These are phyloP conservation scores for Drosophila quadrilineata DNA, from an alignment of 1,140 invertebrate genomes.

Conservation along the genomic window DNA sequence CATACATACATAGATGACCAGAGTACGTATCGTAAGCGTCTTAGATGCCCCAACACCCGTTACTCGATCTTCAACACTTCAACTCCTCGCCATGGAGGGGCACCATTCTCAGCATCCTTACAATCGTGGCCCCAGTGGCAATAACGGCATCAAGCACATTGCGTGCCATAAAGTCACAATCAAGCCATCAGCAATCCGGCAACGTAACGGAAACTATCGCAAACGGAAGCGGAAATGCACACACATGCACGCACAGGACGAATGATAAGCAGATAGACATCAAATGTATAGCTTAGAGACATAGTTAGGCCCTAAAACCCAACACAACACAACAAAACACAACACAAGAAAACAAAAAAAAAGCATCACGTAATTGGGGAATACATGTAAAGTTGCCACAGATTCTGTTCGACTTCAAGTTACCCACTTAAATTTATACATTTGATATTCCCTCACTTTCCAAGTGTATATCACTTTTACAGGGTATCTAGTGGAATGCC, in stretches of 20 bases:
- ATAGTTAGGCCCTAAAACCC: conserved; percentile 2
- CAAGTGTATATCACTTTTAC: background rate
- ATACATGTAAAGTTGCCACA: no score
- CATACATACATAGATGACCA: conserved; percentile 58
- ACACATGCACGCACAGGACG: conserved; percentile 12
- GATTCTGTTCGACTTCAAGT: background rate
- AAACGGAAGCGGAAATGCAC: conserved; percentile 49
- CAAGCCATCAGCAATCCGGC: conserved; percentile 40
- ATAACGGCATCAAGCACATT: conserved; percentile 26
- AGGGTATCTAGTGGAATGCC: background rate
- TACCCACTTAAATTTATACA: background rate
- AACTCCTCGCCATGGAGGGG: background rate
- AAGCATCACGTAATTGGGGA: no score
- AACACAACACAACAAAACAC: conserved; percentile 1
- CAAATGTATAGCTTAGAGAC: background rate
- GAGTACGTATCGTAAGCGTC: conserved; percentile 15
- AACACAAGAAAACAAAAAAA: background rate
- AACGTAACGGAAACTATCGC: conserved; percentile 41
- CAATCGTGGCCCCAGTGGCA: background rate
- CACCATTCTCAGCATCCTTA: background rate
- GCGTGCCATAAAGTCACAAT: conserved; percentile 45
- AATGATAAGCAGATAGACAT: conserved; percentile 29
- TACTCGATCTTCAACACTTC: background rate
- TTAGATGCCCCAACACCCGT: background rate
- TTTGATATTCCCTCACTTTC: background rate